These are phyloP conservation scores for Selenia dentaria DNA, from an alignment of 2,888 invertebrate species.

Conservation along the genomic window DNA sequence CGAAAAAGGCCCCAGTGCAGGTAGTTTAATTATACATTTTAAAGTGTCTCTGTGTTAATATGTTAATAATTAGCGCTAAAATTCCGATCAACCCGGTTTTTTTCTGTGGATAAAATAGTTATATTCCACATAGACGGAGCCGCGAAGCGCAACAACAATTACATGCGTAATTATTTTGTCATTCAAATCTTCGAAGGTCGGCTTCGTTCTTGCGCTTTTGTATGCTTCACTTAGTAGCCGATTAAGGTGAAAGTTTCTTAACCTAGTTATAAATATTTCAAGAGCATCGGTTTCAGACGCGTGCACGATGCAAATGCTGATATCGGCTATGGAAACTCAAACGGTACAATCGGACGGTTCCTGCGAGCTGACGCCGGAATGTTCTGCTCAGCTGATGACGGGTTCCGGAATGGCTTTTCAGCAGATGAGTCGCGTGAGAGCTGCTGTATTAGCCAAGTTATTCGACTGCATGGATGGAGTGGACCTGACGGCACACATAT, in stretches of 20 bases:
- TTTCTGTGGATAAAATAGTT: too few species aligned
- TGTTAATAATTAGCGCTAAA: too few species aligned
- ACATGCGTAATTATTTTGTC: too few species aligned
- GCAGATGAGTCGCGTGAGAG: slow-evolving; percentile 68
- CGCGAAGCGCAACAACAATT: too few species aligned
- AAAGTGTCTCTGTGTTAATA: too few species aligned
- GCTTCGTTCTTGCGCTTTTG: slow-evolving; percentile 6
- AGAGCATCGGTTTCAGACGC: slow-evolving; percentile 59
- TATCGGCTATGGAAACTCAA: slow-evolving; percentile 75
- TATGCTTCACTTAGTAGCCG: slow-evolving; percentile 14
- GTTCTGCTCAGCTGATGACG: slow-evolving; percentile 63
- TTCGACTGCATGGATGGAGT: slow-evolving; percentile 74
- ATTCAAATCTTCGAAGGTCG: slow-evolving; percentile 12
- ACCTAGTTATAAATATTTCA: slow-evolving; percentile 35
- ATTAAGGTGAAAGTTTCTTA: slow-evolving; percentile 42
- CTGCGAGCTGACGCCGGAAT: slow-evolving; percentile 71
- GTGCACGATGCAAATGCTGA: slow-evolving; percentile 75
- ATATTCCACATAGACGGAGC: too few species aligned
- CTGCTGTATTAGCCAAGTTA: slow-evolving; percentile 58
- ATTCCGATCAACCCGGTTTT: too few species aligned
- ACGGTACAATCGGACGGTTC: slow-evolving; percentile 62
- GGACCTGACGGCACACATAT: slow-evolving; percentile 68
- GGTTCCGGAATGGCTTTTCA: slow-evolving; percentile 74
- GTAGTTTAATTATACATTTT: too few species aligned
- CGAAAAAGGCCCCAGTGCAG: too few species aligned